Percentiles rank a stretch among this genome's conserved stretches.
Conservation (phyloP, 2,113 vertebrate species). For the Catagonus wagneri region DNA sequence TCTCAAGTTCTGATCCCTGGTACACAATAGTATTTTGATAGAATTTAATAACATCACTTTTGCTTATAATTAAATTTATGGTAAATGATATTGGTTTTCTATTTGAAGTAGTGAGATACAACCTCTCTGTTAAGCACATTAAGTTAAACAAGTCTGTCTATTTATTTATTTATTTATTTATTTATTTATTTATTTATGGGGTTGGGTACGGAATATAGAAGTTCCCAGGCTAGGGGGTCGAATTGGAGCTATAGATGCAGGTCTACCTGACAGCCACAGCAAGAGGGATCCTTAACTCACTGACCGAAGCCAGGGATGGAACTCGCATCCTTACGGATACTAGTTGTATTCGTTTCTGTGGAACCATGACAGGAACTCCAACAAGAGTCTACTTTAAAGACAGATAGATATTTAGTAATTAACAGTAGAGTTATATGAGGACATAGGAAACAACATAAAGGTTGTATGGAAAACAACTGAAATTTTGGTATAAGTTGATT, state of each 20-base stretch:
- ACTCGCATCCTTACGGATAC: too few species aligned
- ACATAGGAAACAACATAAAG: neutral
- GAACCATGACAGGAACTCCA: too few species aligned
- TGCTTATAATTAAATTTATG: neutral
- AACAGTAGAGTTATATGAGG: neutral
- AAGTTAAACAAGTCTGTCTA: neutral
- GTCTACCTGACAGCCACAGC: too few species aligned
- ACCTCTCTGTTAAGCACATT: neutral
- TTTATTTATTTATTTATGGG: too few species aligned
- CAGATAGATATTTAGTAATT: conserved; percentile 27
- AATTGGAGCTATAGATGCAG: too few species aligned
- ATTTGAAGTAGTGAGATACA: neutral
- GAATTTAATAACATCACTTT: conserved; percentile 5
- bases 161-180: too few species aligned
- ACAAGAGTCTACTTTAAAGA: neutral
- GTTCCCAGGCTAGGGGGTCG: too few species aligned
- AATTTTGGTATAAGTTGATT: neutral
- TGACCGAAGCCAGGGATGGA: too few species aligned
- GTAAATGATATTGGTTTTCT: neutral
- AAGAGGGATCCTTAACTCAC: too few species aligned
- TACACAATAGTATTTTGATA: neutral
- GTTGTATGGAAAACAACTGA: neutral
- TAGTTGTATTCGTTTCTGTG: too few species aligned
- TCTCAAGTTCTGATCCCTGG: neutral
- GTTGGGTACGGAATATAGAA: too few species aligned